Conservation (phyloP, 1,140 invertebrate genomes). For the Zaprionus taronus region DNA sequence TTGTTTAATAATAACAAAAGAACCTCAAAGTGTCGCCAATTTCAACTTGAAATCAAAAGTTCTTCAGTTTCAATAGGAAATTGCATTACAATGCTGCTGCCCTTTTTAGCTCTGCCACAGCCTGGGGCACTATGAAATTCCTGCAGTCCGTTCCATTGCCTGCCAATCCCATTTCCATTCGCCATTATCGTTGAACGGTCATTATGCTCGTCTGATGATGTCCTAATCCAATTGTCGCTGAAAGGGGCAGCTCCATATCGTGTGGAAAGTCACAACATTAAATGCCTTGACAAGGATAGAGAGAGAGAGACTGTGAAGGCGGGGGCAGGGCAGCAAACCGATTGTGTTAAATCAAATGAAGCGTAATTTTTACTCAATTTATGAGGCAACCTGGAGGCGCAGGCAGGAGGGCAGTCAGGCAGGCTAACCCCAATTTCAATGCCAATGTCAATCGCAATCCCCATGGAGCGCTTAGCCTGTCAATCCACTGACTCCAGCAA, state of each 20-base stretch:
- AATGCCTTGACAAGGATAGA: slow-evolving; percentile 49
- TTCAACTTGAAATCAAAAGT: neutral
- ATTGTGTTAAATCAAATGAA: slow-evolving; percentile 83
- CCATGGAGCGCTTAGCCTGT: slow-evolving; percentile 74
- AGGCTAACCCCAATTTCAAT: slow-evolving; percentile 44
- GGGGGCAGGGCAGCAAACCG: slow-evolving; percentile 41
- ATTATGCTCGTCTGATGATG: slow-evolving; percentile 32
- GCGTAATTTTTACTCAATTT: slow-evolving; percentile 83
- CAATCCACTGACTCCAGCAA: slow-evolving; percentile 35
- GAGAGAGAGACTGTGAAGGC: too few relatives aligned
- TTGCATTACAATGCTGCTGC: neutral
- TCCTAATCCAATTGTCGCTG: slow-evolving; percentile 54
- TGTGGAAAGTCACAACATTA: slow-evolving; percentile 25
- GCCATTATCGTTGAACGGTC: slow-evolving; percentile 5
- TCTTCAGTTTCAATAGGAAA: neutral
- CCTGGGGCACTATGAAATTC: neutral
- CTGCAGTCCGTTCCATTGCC: neutral
- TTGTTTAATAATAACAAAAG: neutral
- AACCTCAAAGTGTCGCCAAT: neutral
- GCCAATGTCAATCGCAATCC: slow-evolving; percentile 45
- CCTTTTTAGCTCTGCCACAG: neutral
- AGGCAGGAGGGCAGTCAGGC: neutral
- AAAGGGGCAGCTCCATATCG: slow-evolving; percentile 17
- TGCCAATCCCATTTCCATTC: neutral
- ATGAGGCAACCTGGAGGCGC: slow-evolving; percentile 41